Evolutionary conservation across 2,113 vertebrate species (phyloP).

Genomic region (Hippocampus zosterae): DNA sequence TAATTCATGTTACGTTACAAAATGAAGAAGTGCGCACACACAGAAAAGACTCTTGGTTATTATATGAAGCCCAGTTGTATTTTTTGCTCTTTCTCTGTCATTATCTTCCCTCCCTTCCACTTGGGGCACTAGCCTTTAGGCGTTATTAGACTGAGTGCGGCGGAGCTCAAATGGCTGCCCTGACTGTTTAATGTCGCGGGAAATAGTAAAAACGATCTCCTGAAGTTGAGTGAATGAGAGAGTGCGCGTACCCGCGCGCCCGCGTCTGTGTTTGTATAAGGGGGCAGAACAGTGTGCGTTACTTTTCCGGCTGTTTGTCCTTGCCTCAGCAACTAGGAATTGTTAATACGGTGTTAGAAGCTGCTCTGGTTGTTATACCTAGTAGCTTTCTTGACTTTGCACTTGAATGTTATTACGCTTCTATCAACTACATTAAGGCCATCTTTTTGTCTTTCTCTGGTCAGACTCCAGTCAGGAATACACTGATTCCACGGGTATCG

Average conservation of each 20-base stretch:
- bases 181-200: constrained; percentile 34
- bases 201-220: constrained; percentile 43
- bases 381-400: constrained; percentile 1
- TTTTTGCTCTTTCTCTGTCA: constrained; percentile 15
- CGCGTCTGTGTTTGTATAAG: neutral
- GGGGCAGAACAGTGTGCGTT: constrained; percentile 14
- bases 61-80: neutral
- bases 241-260: too few relatives aligned
- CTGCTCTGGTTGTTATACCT: constrained; percentile 19
- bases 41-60: neutral
- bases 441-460: constrained; percentile 2
- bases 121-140: constrained; percentile 26
- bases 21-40: neutral
- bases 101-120: constrained; percentile 10
- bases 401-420: neutral
- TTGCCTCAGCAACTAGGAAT: constrained; percentile 10
- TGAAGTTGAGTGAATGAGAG: neutral
- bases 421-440: neutral
- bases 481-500: constrained; percentile 98
- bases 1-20: neutral
- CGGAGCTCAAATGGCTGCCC: constrained; percentile 35
- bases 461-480: constrained; percentile 99
- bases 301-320: constrained; percentile 20
- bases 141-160: constrained; percentile 27
- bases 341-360: constrained; percentile 6